Evolutionary conservation across 2,797 vertebrate genomes (phyloP).

Genomic region (Enteromius fasciolatus): DNA sequence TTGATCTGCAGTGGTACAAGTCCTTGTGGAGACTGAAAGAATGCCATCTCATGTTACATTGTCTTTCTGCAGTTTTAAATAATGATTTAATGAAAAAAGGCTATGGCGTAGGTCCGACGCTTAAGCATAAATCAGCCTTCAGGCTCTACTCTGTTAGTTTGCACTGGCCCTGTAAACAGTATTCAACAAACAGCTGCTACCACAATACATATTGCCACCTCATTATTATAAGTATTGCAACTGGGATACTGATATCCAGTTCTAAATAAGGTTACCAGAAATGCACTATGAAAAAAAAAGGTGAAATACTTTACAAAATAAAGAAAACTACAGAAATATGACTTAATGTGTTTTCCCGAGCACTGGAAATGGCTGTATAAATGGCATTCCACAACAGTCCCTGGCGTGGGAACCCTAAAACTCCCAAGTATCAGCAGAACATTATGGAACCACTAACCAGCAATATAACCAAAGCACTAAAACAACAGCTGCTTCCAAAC

Average conservation of each 20-base stretch:
- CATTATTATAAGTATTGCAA: not conserved
- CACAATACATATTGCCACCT: not conserved
- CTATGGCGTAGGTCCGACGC: too few species aligned
- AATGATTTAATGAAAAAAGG: too few species aligned
- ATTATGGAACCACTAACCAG: not conserved
- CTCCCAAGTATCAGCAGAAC: not conserved
- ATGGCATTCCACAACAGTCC: not conserved
- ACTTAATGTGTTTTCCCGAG: not conserved
- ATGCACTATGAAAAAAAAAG: not conserved
- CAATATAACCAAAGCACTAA: slow-evolving; percentile 2
- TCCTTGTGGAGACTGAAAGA: too few species aligned
- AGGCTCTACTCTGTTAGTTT: not conserved
- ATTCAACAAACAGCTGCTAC: not conserved
- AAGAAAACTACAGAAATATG: not conserved
- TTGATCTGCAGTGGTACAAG: too few species aligned
- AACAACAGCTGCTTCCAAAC: slow-evolving; percentile 2
- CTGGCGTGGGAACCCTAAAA: not conserved
- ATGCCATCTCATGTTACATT: too few species aligned
- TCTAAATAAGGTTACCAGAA: not conserved
- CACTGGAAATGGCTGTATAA: not conserved
- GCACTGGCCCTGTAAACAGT: not conserved
- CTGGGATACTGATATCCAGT: not conserved
- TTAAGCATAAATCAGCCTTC: too few species aligned
- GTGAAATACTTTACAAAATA: not conserved
- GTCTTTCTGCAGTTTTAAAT: too few species aligned